Percentiles rank a stretch among this genome's conserved stretches.
These are phyloP conservation scores for Lutjanus erythropterus DNA, from an alignment of 2,113 vertebrate species.

Conservation along the genomic window DNA sequence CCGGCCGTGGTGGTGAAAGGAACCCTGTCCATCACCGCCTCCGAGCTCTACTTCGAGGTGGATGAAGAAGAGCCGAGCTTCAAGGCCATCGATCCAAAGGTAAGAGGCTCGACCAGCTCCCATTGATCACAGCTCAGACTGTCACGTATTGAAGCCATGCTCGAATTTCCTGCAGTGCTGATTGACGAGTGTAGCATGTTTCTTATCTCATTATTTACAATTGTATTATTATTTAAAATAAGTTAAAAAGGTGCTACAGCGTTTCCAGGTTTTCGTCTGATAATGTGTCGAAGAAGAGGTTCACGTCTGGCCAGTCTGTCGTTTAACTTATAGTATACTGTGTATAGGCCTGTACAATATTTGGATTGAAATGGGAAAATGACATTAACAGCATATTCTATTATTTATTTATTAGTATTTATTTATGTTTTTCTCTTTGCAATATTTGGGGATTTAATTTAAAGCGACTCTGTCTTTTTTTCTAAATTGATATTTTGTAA, in stretches of 20 bases:
- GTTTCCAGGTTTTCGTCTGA: neutral
- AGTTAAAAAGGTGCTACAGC: neutral
- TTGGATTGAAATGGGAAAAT: neutral
- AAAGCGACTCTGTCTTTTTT: neutral
- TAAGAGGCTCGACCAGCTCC: constrained; percentile 84
- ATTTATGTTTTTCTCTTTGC: no score
- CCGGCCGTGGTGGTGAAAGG: constrained; percentile 92
- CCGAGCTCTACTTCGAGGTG: constrained; percentile 98
- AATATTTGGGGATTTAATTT: neutral
- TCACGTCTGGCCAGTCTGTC: no score
- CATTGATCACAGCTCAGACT: constrained; percentile 29
- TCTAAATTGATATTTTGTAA: neutral
- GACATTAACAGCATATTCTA: no score
- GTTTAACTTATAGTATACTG: neutral
- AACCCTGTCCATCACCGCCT: constrained; percentile 94
- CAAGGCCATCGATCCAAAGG: constrained; percentile 97
- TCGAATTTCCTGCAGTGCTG: neutral
- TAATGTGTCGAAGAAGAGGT: neutral
- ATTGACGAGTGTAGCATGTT: neutral
- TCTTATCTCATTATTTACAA: neutral
- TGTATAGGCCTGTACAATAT: no score
- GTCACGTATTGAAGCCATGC: constrained; percentile 17
- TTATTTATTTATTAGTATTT: no score
- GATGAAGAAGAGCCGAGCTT: constrained; percentile 96
- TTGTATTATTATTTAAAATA: neutral